Conservation (phyloP, 64 coral and sea anemone species). For the Montipora efflorescens region DNA sequence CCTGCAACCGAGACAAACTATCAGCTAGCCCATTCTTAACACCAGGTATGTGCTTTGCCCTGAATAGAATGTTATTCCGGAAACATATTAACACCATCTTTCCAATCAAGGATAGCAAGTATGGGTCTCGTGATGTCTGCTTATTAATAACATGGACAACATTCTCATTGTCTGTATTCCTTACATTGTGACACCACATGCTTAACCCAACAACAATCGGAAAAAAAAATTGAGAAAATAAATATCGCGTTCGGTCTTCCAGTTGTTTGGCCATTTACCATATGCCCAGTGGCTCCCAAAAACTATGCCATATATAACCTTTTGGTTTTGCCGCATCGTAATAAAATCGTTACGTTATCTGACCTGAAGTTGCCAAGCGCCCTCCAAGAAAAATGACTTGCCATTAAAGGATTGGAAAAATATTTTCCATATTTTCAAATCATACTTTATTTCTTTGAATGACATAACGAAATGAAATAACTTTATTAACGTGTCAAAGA, state of each 20-base stretch:
- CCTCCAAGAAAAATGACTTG: too few species aligned
- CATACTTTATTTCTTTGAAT: too few species aligned
- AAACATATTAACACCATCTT: background rate
- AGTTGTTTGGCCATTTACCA: background rate
- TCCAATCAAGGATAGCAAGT: background rate
- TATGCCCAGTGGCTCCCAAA: constrained; percentile 27
- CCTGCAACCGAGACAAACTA: background rate
- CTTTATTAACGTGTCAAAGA: too few species aligned
- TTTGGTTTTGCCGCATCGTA: too few species aligned
- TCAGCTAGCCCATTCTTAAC: background rate
- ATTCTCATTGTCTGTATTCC: background rate
- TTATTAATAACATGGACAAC: background rate
- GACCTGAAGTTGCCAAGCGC: too few species aligned
- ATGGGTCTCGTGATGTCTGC: background rate
- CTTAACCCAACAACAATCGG: background rate
- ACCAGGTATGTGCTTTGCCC: background rate
- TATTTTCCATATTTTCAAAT: too few species aligned
- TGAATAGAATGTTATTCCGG: background rate
- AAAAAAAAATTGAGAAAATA: background rate
- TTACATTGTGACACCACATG: background rate
- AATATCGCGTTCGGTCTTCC: background rate
- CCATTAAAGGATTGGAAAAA: too few species aligned
- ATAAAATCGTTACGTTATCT: too few species aligned
- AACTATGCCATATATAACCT: background rate
- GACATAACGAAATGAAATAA: too few species aligned